These are phyloP conservation scores for Penaeus chinensis DNA, from an alignment of 1,140 invertebrate species.

Conservation along the genomic window DNA sequence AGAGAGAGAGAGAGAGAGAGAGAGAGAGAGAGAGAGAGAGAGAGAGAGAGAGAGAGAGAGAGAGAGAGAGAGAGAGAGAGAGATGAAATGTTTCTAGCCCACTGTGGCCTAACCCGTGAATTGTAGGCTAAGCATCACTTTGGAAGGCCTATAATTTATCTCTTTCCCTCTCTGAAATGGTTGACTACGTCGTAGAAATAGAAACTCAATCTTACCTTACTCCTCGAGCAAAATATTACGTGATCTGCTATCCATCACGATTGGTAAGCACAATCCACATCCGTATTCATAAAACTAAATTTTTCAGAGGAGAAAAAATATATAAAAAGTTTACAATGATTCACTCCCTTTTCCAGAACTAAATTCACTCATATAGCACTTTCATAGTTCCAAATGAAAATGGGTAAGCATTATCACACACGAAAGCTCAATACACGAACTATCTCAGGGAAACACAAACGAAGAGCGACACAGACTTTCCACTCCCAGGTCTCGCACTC, in stretches of 20 bases:
- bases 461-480: slow-evolving; percentile 39
- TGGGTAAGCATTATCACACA: slow-evolving; percentile 16
- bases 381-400: slow-evolving; percentile 19
- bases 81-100: no score
- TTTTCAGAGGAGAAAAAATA: slow-evolving; percentile 19
- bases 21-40: no score
- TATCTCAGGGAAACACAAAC: slow-evolving; percentile 36
- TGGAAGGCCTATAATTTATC: neutral
- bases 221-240: slow-evolving; percentile 37
- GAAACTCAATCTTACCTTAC: slow-evolving; percentile 28
- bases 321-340: slow-evolving; percentile 21
- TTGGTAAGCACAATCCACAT: slow-evolving; percentile 18
- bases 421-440: neutral
- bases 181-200: no score
- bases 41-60: no score
- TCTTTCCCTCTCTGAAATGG: neutral
- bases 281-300: slow-evolving; percentile 6
- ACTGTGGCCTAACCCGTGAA: no score
- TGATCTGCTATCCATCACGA: slow-evolving; percentile 39
- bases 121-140: no score
- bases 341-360: slow-evolving; percentile 26
- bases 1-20: no score
- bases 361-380: slow-evolving; percentile 43
- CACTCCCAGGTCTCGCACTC: slow-evolving; percentile 42
- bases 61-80: no score